Percentiles rank a stretch among this genome's conserved stretches.
Evolutionary conservation across 2,888 invertebrate genomes (phyloP).

Genomic region (Mesorhabditis belari): DNA sequence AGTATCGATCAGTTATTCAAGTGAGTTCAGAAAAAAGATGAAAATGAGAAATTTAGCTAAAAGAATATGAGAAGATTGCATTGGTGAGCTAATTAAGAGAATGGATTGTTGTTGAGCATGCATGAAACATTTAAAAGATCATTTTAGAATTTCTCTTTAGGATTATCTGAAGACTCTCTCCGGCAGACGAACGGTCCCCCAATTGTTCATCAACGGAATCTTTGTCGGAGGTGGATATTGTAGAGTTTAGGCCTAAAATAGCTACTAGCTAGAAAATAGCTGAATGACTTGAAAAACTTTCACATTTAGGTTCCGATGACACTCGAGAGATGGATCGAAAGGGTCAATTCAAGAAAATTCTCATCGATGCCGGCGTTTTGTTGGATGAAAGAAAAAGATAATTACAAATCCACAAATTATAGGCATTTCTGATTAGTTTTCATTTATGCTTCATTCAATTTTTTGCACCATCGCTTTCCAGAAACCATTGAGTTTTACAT

Average conservation of each 20-base stretch:
- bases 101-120: background rate
- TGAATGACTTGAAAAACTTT: background rate
- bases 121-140: background rate
- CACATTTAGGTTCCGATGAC: conserved; percentile 3
- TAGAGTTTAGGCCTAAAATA: conserved; percentile 29
- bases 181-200: conserved; percentile 35
- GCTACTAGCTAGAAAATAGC: background rate
- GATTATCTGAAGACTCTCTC: conserved; percentile 27
- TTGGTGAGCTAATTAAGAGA: background rate
- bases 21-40: background rate
- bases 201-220: conserved; percentile 32
- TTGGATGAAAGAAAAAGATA: background rate
- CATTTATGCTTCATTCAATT: too few relatives aligned
- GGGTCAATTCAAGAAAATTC: conserved; percentile 7
- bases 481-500: too few relatives aligned
- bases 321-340: conserved; percentile 5
- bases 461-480: too few relatives aligned
- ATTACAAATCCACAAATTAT: too few relatives aligned
- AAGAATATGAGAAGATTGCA: background rate
- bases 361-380: conserved; percentile 6
- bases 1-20: background rate
- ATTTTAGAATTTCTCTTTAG: conserved; percentile 7
- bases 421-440: too few relatives aligned
- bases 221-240: conserved; percentile 28
- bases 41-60: background rate